Evolutionary conservation across 1,140 invertebrate species (phyloP), one percentile per base, ranked within the genome.

Genomic region (Zophobas morio): DNA sequence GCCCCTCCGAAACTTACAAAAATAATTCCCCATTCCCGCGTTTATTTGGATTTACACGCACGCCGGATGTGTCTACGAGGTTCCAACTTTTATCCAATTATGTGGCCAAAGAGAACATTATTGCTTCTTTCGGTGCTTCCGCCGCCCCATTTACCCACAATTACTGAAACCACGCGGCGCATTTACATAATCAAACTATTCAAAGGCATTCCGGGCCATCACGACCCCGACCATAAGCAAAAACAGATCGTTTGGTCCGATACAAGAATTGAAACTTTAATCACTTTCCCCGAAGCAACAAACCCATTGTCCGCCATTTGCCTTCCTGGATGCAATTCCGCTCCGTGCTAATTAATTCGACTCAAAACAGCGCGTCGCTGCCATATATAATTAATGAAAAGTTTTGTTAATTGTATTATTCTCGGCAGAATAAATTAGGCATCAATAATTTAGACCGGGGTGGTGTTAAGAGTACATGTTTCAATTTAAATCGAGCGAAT

Each of bases 11-110:
- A 73, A 73, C 49, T 73, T 73, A 46, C 49, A 73, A 73, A 73
- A 73, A 56, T 73, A 73, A 73, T 73, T 73, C 54, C 71, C 54
- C 71, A 72, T 72, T 72, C 70, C 51, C 36, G 47, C 47, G 70
- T 72, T 72, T 73, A 73, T 73, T 73, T 73, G 71, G 54, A 73
- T 73, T 73, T 73, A 73, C 39, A 73, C 49, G 39, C 71, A 73
- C 32, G 39, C 60, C 60, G 60, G 60, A 66, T 66, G 60, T 66
- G 60, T 66, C 60, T 66, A 66, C 60, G 60, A 66, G 60, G 37
- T 66, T 66, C 42, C 37, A 66, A 66, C 37, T 66, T 66, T 66
- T 66, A 66, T 42, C 39, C 60, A 66, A 66, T 66, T 66, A 66
- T 66, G 60, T 47, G 60, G 60, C 37, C 60, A 42, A 66, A 66